Conservation (phyloP, 2,113 vertebrate genomes). For the Rostratula benghalensis region DNA sequence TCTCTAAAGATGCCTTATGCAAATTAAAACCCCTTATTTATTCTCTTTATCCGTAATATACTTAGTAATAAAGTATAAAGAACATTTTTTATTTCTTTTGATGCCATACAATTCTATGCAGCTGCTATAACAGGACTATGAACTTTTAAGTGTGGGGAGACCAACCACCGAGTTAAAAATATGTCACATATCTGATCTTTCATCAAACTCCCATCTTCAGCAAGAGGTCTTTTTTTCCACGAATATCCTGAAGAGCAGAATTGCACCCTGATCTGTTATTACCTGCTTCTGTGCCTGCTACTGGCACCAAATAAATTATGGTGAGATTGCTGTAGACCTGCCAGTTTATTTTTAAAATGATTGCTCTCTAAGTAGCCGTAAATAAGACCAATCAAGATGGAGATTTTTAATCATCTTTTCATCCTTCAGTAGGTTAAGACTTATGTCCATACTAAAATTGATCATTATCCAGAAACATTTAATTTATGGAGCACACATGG, state of each 20-base stretch:
- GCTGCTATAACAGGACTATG: not conserved
- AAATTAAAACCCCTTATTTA: not conserved
- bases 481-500: not conserved
- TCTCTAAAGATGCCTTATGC: not conserved
- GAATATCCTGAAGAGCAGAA: not conserved
- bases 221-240: not conserved
- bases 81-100: not conserved
- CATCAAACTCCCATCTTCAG: not conserved
- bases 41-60: not conserved
- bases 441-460: not conserved
- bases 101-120: not conserved
- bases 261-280: not conserved
- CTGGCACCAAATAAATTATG: not conserved
- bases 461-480: not conserved
- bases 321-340: not conserved
- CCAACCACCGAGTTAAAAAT: not conserved
- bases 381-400: conserved; percentile 45
- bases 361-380: conserved; percentile 30
- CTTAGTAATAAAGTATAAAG: not conserved
- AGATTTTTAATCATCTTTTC: not conserved
- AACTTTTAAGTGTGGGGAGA: not conserved
- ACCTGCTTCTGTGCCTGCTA: not conserved
- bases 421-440: not conserved
- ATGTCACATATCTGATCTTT: not conserved
- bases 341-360: conserved; percentile 12